A percentile compares a stretch with the other conserved stretches of the same genome.
Conservation (phyloP, 92 coral and sea anemone genomes). For the Meandrina meandrites region DNA sequence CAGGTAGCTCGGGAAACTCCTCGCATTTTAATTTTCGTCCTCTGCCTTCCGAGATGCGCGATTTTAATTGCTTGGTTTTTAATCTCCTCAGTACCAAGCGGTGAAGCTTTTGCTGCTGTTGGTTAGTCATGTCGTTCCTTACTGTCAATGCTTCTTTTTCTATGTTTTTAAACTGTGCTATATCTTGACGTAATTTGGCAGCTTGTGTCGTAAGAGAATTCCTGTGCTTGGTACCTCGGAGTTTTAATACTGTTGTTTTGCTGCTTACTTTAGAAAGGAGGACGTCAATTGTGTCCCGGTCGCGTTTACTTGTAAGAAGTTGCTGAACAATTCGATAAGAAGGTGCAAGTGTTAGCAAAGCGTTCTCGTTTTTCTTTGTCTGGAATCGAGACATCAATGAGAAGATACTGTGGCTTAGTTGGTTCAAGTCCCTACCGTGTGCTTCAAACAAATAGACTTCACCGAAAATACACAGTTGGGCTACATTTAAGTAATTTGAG, state of each 20-base stretch:
- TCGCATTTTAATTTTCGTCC: conserved; percentile 49
- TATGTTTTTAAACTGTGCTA: conserved; percentile 15
- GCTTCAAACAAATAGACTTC: conserved; percentile 36
- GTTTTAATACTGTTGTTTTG: conserved; percentile 28
- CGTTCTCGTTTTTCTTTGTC: conserved; percentile 2
- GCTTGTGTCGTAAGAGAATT: conserved; percentile 17
- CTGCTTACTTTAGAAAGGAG: conserved; percentile 31
- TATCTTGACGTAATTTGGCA: background rate
- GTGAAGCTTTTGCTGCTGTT: conserved; percentile 35
- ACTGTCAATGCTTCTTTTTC: conserved; percentile 32
- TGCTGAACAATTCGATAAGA: conserved; percentile 21
- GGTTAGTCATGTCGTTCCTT: conserved; percentile 49
- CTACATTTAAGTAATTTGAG: conserved; percentile 5
- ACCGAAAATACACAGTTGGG: conserved; percentile 28
- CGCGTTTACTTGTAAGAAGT: conserved; percentile 31
- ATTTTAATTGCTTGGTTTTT: conserved; percentile 24
- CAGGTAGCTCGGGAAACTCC: conserved; percentile 51
- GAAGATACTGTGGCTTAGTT: conserved; percentile 6
- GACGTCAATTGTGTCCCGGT: conserved; percentile 39
- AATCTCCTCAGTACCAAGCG: conserved; percentile 2
- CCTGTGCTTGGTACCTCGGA: conserved; percentile 33
- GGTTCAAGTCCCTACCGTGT: conserved; percentile 29
- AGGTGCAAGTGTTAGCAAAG: conserved; percentile 9
- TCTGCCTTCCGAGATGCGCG: conserved; percentile 32
- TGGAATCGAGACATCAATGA: conserved; percentile 16